These are phyloP conservation scores for Puntigrus tetrazona DNA, from an alignment of 2,113 vertebrate species.

Conservation along the genomic window DNA sequence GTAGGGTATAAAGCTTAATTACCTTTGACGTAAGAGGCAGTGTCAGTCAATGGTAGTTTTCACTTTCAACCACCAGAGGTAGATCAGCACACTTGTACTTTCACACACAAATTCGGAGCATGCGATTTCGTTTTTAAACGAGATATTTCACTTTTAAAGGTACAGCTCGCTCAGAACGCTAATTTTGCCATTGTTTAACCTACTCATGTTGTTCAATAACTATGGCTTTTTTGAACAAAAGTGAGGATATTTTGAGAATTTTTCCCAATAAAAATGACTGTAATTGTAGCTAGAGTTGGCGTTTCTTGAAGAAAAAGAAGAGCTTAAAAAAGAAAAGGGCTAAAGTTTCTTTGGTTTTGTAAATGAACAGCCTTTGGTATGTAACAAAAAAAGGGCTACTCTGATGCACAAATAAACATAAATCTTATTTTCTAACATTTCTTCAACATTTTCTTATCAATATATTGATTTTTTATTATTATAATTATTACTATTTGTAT, in stretches of 20 bases:
- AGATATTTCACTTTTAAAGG: not conserved
- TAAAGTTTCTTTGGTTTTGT: not conserved
- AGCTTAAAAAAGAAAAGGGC: not conserved
- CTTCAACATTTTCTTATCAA: too few species aligned
- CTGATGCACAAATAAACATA: not conserved
- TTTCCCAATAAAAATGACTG: too few species aligned
- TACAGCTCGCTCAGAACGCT: not conserved
- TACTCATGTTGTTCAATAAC: not conserved
- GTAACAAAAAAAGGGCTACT: too few species aligned
- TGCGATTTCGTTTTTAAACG: not conserved
- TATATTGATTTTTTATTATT: too few species aligned
- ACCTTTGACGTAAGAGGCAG: not conserved
- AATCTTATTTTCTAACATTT: not conserved
- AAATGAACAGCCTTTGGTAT: not conserved
- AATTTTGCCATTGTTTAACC: not conserved
- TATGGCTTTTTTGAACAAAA: not conserved
- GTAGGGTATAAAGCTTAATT: slow-evolving; percentile 33
- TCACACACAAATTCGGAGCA: not conserved
- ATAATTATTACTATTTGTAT: not conserved
- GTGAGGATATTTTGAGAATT: not conserved
- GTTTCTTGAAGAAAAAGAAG: too few species aligned
- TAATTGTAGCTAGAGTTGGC: too few species aligned
- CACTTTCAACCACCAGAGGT: slow-evolving; percentile 69
- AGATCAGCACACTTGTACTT: slow-evolving; percentile 45
- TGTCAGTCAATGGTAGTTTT: slow-evolving; percentile 21